These are phyloP conservation scores for Drosophila navojoa DNA, from an alignment of 1,140 invertebrate genomes.

Conservation along the genomic window DNA sequence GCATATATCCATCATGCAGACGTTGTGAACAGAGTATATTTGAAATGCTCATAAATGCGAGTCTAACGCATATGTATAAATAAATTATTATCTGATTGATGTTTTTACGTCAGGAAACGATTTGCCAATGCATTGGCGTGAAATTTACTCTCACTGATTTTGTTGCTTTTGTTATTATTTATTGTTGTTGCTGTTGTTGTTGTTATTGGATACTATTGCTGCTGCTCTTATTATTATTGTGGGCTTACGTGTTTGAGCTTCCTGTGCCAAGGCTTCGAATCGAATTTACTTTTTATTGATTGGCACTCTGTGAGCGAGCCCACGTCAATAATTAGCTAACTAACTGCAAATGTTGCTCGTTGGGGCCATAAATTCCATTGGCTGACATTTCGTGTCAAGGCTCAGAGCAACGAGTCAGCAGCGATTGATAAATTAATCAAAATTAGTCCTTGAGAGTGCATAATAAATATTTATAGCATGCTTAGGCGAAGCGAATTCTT, in stretches of 20 bases:
- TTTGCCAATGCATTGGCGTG: conserved; percentile 69
- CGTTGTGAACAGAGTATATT: neutral
- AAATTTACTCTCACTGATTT: conserved; percentile 63
- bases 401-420: conserved; percentile 50
- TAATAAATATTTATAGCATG: conserved; percentile 78
- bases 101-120: conserved; percentile 70
- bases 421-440: conserved; percentile 78
- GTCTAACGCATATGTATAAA: conserved; percentile 3
- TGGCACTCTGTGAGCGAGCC: conserved; percentile 42
- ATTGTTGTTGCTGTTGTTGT: conserved; percentile 20
- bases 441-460: conserved; percentile 73
- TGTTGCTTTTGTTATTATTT: conserved; percentile 39
- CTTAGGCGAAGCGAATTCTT: conserved; percentile 3
- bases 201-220: conserved; percentile 24
- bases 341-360: conserved; percentile 46
- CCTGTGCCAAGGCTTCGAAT: conserved; percentile 59
- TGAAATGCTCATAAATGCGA: neutral
- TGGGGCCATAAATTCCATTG: conserved; percentile 63
- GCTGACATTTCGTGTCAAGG: conserved; percentile 77
- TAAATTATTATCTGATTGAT: conserved; percentile 64
- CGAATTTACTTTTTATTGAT: conserved; percentile 60
- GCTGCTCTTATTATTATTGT: conserved; percentile 26
- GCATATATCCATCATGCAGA: neutral
- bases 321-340: conserved; percentile 44
- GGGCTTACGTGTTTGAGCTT: conserved; percentile 58